Conservation (phyloP, 2,113 vertebrate species). For the Falcunculus frontatus region DNA sequence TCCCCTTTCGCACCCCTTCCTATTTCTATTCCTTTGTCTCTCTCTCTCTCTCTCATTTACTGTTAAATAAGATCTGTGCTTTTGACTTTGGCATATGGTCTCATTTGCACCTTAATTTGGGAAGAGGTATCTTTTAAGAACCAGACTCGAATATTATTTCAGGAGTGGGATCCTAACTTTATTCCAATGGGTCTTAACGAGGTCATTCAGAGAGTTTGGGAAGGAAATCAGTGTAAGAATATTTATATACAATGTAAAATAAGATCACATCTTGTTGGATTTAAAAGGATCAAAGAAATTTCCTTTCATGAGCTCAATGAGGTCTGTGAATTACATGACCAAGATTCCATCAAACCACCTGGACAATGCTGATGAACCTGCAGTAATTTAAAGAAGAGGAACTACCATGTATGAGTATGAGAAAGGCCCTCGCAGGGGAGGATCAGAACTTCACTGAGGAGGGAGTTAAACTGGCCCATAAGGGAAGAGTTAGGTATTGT, state of each 20-base stretch:
- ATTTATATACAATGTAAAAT: not conserved
- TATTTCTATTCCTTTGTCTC: not conserved
- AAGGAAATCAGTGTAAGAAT: not conserved
- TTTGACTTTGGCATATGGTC: not conserved
- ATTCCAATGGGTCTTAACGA: not conserved
- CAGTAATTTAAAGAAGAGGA: not conserved
- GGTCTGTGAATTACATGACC: not conserved
- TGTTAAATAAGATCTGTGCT: not conserved
- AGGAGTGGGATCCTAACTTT: not conserved
- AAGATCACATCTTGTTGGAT: not conserved
- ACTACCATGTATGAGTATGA: not conserved
- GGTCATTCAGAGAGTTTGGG: not conserved
- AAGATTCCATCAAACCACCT: not conserved
- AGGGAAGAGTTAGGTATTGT: not conserved
- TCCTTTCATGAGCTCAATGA: not conserved
- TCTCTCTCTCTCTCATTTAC: not conserved
- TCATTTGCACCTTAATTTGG: not conserved
- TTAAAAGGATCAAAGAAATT: not conserved
- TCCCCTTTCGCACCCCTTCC: fast-evolving
- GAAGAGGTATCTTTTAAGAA: not conserved
- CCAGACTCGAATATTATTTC: not conserved
- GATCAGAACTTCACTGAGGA: not conserved
- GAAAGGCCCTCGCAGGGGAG: not conserved
- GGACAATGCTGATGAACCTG: not conserved
- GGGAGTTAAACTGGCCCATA: not conserved